Evolutionary conservation across 2,888 invertebrate genomes (phyloP).

Genomic region (Epistrophe grossulariae): DNA sequence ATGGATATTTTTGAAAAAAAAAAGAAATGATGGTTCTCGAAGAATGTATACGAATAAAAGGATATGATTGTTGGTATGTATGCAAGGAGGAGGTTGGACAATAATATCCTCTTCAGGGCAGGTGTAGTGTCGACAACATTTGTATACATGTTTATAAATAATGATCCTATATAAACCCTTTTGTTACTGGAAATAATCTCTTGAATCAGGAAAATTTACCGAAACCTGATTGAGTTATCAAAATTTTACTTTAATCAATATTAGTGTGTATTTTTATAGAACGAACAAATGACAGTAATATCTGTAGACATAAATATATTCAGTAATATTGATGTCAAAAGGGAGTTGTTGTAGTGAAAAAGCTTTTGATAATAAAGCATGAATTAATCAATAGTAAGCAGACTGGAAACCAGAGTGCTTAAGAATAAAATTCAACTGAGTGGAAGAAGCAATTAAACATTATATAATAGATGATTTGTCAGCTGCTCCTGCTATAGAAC

Average conservation of each 20-base stretch:
- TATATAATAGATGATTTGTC: slow-evolving; percentile 2
- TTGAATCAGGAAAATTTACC: too few relatives aligned
- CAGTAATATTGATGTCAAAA: background rate
- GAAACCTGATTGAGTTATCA: too few relatives aligned
- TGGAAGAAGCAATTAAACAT: slow-evolving; percentile 6
- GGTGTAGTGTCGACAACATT: background rate
- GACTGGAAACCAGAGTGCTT: background rate
- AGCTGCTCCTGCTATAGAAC: background rate
- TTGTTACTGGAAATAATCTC: too few relatives aligned
- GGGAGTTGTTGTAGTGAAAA: background rate
- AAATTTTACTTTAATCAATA: too few relatives aligned
- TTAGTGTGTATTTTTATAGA: background rate
- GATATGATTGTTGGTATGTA: background rate
- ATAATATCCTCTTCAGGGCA: background rate
- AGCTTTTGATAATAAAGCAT: background rate
- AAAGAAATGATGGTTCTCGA: background rate
- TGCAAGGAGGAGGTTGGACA: background rate
- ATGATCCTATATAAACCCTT: background rate
- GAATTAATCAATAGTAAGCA: background rate
- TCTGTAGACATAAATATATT: background rate
- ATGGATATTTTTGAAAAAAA: background rate
- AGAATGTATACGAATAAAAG: background rate
- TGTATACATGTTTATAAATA: background rate
- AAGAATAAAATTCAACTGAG: background rate
- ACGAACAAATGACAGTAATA: background rate